Conservation (phyloP, 2,797 vertebrate species). For the Petrocephalus sullivani region DNA sequence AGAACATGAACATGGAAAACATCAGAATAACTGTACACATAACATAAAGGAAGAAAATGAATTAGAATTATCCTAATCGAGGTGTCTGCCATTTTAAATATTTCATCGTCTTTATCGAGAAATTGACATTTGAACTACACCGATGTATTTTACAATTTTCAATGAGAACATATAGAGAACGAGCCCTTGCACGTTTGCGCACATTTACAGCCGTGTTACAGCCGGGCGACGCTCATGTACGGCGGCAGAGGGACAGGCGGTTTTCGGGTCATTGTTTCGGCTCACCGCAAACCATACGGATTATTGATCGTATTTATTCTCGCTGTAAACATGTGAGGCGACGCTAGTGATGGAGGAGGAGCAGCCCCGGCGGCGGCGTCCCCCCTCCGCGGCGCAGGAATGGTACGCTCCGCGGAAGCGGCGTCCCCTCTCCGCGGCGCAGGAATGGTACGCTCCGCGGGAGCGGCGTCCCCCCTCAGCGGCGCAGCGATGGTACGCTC, state of each 20-base stretch:
- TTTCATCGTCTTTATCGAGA: not conserved
- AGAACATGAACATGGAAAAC: not conserved
- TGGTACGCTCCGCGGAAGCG: constrained; percentile 44
- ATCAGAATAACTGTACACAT: not conserved
- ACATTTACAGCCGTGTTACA: not conserved
- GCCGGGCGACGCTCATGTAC: not conserved
- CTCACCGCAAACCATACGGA: too few relatives aligned
- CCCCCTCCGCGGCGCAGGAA: constrained; percentile 27
- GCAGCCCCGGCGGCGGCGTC: too few relatives aligned
- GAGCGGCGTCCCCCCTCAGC: constrained; percentile 11
- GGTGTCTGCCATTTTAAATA: not conserved
- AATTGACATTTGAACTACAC: not conserved
- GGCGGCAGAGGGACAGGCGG: not conserved
- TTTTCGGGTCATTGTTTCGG: not conserved
- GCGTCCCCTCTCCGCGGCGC: constrained; percentile 22
- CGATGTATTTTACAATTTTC: not conserved
- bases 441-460: constrained; percentile 47
- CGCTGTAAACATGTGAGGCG: not conserved
- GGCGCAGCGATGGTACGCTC: constrained; percentile 45
- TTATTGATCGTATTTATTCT: not conserved
- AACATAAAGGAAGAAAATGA: not conserved
- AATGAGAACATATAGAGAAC: not conserved
- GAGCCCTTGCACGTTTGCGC: not conserved
- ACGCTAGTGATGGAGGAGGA: not conserved
- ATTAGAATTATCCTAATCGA: not conserved